Evolutionary conservation across 2,888 invertebrate species (phyloP).

Genomic region (Melieria omissa): DNA sequence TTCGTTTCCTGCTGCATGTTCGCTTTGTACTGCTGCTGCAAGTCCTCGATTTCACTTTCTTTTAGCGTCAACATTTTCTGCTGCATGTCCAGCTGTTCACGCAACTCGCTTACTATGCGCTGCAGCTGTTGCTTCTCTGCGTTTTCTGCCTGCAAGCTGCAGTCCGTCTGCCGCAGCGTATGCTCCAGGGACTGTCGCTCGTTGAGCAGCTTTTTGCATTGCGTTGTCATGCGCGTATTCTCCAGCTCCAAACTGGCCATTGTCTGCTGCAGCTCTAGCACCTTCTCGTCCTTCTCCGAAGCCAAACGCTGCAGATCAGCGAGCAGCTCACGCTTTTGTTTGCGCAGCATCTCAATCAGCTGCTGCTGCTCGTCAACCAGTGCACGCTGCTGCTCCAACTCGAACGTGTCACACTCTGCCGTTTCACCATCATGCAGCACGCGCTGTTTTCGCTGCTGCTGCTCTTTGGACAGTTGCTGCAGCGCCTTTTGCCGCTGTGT

Average conservation of each 20-base stretch:
- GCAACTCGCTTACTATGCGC: constrained; percentile 50
- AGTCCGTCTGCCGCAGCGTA: constrained; percentile 48
- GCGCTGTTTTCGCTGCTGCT: background rate
- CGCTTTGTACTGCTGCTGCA: constrained; percentile 52
- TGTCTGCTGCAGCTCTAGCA: constrained; percentile 54
- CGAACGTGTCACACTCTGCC: constrained; percentile 45
- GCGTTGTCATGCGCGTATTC: constrained; percentile 58
- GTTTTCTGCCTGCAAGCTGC: constrained; percentile 43
- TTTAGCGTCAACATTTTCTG: constrained; percentile 49
- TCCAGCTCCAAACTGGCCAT: constrained; percentile 58
- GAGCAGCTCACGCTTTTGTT: constrained; percentile 59
- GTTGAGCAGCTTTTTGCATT: constrained; percentile 54
- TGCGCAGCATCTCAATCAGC: constrained; percentile 60
- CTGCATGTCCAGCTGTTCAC: constrained; percentile 51
- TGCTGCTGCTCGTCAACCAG: constrained; percentile 57
- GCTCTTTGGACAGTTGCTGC: constrained; percentile 1
- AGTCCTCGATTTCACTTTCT: constrained; percentile 52
- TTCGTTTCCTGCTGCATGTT: constrained; percentile 50
- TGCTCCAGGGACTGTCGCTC: constrained; percentile 51
- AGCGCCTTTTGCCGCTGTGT: constrained; percentile 39
- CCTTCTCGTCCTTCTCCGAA: constrained; percentile 55
- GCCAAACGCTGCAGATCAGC: constrained; percentile 56
- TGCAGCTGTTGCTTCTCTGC: constrained; percentile 52
- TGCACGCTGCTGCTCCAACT: constrained; percentile 54
- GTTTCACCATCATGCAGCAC: background rate